Percentiles rank a stretch among this genome's conserved stretches.
These are phyloP conservation scores for Stenichneumon culpator DNA, from an alignment of 2,888 invertebrate genomes.

Conservation along the genomic window DNA sequence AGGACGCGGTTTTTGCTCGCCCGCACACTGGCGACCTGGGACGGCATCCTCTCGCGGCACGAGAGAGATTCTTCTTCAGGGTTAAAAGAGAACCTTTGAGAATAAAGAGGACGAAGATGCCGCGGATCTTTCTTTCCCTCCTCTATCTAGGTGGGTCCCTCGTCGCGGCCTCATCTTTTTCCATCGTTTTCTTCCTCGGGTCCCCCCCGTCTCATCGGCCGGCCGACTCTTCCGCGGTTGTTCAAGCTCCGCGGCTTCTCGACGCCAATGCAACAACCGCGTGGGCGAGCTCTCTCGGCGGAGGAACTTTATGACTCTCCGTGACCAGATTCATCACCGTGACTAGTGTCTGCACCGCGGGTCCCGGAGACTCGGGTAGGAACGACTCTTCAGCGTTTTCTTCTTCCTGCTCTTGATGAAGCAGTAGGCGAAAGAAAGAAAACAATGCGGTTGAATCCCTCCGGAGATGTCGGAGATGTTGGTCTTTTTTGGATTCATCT, in stretches of 20 bases:
- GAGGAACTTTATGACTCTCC: constrained; percentile 80
- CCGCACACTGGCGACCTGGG: constrained; percentile 45
- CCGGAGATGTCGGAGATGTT: background rate
- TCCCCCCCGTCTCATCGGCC: constrained; percentile 47
- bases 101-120: constrained; percentile 53
- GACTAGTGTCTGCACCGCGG: constrained; percentile 66
- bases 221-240: constrained; percentile 32
- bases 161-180: background rate
- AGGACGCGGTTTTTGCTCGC: constrained; percentile 80
- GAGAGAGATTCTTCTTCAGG: constrained; percentile 29
- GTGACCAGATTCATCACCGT: constrained; percentile 82
- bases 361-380: constrained; percentile 59
- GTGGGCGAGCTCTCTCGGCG: constrained; percentile 75
- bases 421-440: background rate
- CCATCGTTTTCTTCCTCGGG: constrained; percentile 62
- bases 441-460: background rate
- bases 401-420: constrained; percentile 56
- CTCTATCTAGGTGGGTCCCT: constrained; percentile 16
- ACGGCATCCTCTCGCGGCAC: constrained; percentile 34
- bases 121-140: constrained; percentile 51
- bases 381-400: constrained; percentile 58
- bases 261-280: constrained; percentile 70
- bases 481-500: background rate
- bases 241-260: constrained; percentile 50
- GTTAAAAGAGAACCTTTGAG: constrained; percentile 35